These are phyloP conservation scores for Gambelia wislizenii DNA, from an alignment of 2,797 vertebrate species.

Conservation along the genomic window DNA sequence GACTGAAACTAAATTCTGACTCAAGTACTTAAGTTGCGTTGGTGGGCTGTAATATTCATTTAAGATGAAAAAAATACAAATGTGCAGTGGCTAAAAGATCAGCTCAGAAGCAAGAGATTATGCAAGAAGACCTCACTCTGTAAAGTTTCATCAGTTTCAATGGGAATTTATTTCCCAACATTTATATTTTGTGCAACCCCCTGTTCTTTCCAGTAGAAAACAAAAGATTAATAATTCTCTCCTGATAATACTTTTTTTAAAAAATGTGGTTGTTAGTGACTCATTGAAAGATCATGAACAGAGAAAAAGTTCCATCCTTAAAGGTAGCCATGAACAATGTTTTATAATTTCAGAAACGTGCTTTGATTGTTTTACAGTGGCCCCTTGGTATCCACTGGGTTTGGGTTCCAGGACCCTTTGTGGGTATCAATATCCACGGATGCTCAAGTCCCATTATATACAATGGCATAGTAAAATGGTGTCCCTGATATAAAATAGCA, in stretches of 20 bases:
- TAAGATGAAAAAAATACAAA: background rate
- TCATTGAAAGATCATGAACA: background rate
- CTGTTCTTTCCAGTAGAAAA: background rate
- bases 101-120: background rate
- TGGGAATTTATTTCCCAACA: background rate
- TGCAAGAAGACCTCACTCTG: background rate
- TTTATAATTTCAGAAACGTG: background rate
- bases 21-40: background rate
- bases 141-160: background rate
- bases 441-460: too few relatives aligned
- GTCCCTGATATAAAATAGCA: too few relatives aligned
- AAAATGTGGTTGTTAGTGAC: background rate
- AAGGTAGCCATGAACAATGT: background rate
- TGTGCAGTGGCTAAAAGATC: background rate
- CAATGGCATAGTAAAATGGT: too few relatives aligned
- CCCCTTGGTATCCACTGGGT: too few relatives aligned
- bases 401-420: too few relatives aligned
- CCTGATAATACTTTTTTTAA: background rate
- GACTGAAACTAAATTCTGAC: background rate
- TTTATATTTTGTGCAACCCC: background rate
- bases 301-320: background rate
- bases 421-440: too few relatives aligned
- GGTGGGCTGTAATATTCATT: background rate
- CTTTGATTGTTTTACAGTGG: background rate
- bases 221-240: background rate